Conservation (phyloP, 2,888 invertebrate genomes). For the Ichneumon xanthorius region DNA sequence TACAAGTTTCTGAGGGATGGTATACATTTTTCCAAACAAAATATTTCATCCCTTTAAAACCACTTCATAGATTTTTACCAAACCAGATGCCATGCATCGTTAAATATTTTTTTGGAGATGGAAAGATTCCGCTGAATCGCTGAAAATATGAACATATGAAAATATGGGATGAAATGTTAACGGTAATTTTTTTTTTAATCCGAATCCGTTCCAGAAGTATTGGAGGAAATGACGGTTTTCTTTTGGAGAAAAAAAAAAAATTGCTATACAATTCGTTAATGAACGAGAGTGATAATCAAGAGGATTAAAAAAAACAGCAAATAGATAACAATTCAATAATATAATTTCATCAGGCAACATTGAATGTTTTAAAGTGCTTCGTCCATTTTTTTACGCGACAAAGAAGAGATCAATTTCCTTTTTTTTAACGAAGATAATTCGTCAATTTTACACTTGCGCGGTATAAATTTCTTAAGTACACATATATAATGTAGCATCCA, state of each 20-base stretch:
- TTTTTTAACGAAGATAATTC: conserved; percentile 41
- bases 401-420: conserved; percentile 44
- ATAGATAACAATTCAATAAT: conserved; percentile 63
- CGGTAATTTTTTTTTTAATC: too few relatives aligned
- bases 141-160: too few relatives aligned
- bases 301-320: conserved; percentile 26
- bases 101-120: too few relatives aligned
- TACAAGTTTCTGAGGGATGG: too few relatives aligned
- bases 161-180: too few relatives aligned
- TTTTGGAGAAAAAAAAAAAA: too few relatives aligned
- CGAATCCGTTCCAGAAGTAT: background rate
- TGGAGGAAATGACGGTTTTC: background rate
- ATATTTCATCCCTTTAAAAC: too few relatives aligned
- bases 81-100: too few relatives aligned
- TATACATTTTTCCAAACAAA: too few relatives aligned
- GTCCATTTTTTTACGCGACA: conserved; percentile 46
- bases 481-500: conserved; percentile 40
- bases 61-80: too few relatives aligned
- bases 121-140: too few relatives aligned
- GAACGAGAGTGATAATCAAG: background rate
- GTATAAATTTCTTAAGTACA: conserved; percentile 65
- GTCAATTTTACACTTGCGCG: conserved; percentile 54
- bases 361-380: conserved; percentile 47
- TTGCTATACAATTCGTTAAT: background rate
- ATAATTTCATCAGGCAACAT: conserved; percentile 70